Base-by-base conservation (phyloP, 2,113 vertebrate species). In the Collichthys lucidus region DNA sequence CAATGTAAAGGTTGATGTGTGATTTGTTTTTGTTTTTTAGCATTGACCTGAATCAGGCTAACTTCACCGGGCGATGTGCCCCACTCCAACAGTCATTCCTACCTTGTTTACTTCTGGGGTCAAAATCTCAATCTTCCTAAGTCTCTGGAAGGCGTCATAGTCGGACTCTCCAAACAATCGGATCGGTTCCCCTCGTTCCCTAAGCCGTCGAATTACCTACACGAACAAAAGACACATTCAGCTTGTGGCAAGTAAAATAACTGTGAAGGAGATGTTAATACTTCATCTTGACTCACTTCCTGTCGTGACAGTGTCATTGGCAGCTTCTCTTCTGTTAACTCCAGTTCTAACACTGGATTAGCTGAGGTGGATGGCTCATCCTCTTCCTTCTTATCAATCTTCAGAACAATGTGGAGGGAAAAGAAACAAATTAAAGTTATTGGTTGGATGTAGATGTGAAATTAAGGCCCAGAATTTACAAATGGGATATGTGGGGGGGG, bases 81-180 rank as follows among this genome's bases (percentile, higher is more conserved):
- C 20, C 26, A 59, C n/a, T 11, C 11, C 10, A 44, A 20, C 22
- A 7, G 9, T 49, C 16, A 53, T 12, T 14, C 90, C 77, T 93
- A 98, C 98, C 97, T 99, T 99, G 94, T 99, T 99, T 66, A 99
- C 98, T 96, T 99, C 98, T 46, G 98, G 98, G 59, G 98, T 96
- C 62, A 98, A 95, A 89, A 99, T 98, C 94, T 99, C 98, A 87
- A 99, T 99, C 89, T 99, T 99, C 67, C 98, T 94, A 83, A 99
- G 94, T 67, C 97, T 97, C 4, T 99, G 98, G 88, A 99, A 99
- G 9, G 97, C 95, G 59, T 99, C 98, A 20, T 99, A 99, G 86
- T 99, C 98, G 0, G 97, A 98, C 93, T 99, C 98, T 81, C 94
- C 97, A 81, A 97, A 99, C 0, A 99, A 92, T 26, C 97, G 93